Percentiles rank a stretch among this genome's conserved stretches.
These are phyloP conservation scores for Bombus cullumanus DNA, from an alignment of 1,140 invertebrate genomes.

Conservation along the genomic window DNA sequence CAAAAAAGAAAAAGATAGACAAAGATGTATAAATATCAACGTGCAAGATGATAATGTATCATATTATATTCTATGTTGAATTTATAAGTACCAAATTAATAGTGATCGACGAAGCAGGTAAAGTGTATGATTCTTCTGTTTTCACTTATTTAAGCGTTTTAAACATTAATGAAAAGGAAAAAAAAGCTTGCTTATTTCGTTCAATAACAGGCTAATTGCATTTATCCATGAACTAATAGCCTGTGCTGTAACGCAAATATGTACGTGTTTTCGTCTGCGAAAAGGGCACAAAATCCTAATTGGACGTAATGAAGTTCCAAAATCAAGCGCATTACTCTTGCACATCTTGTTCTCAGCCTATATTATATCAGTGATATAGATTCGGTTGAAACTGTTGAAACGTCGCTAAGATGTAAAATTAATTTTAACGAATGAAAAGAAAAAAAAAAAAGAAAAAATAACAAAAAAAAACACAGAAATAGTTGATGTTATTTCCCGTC, in stretches of 20 bases:
- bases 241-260: conserved; percentile 19
- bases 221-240: conserved; percentile 39
- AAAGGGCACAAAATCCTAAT: conserved; percentile 2
- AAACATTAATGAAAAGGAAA: not conserved
- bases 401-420: conserved; percentile 18
- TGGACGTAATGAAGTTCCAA: not conserved
- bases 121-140: not conserved
- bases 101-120: not conserved
- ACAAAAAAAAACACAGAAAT: not conserved
- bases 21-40: conserved; percentile 5
- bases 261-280: conserved; percentile 7
- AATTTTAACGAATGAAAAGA: conserved; percentile 16
- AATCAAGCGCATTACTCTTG: conserved; percentile 8
- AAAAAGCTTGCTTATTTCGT: conserved; percentile 6
- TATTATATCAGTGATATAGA: conserved; percentile 10
- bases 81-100: conserved; percentile 9
- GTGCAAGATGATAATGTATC: conserved; percentile 12
- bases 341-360: conserved; percentile 25
- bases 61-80: conserved; percentile 24
- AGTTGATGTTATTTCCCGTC: conserved; percentile 33
- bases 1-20: not conserved
- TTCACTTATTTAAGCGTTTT: not conserved
- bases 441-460: too few relatives aligned
- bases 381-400: conserved; percentile 33
- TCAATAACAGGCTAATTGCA: conserved; percentile 37